A percentile compares a stretch with the other conserved stretches of the same genome.
These are phyloP conservation scores for Sebastes trivittatus DNA, from an alignment of 2,797 vertebrate species.

Conservation along the genomic window DNA sequence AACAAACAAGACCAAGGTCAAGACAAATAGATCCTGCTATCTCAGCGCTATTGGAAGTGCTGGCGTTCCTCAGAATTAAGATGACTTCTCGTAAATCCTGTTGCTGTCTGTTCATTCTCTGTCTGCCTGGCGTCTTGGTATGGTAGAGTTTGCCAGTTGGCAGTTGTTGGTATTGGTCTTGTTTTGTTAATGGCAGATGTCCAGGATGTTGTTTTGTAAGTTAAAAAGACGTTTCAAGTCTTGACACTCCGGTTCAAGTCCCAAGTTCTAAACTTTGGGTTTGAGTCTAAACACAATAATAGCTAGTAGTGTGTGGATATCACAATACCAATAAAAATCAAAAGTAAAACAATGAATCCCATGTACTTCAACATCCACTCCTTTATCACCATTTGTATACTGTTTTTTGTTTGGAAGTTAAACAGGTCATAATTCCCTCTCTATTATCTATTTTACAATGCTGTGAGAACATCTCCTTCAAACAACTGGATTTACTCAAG, in stretches of 20 bases:
- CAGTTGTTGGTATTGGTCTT: not conserved
- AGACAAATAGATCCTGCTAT: not conserved
- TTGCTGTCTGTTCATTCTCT: not conserved
- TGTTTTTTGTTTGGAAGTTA: too few species aligned
- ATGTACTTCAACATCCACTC: too few species aligned
- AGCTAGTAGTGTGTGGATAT: not conserved
- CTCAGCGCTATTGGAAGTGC: not conserved
- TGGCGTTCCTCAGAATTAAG: not conserved
- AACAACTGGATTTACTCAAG: too few species aligned
- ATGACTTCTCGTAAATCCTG: conserved; percentile 5
- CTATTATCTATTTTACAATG: too few species aligned
- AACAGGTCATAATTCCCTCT: too few species aligned
- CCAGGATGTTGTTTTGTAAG: not conserved
- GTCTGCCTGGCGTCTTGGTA: not conserved
- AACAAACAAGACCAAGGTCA: conserved; percentile 39
- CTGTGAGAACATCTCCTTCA: too few species aligned
- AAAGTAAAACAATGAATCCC: too few species aligned
- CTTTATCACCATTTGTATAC: too few species aligned
- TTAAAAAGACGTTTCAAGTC: not conserved
- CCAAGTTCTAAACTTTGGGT: not conserved
- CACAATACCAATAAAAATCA: too few species aligned
- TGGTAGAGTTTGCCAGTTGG: not conserved
- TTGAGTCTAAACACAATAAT: not conserved
- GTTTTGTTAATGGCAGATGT: not conserved
- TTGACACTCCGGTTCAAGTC: not conserved